Base-by-base conservation (phyloP, 2,113 vertebrate species). In the Mormyrus iriodes region DNA sequence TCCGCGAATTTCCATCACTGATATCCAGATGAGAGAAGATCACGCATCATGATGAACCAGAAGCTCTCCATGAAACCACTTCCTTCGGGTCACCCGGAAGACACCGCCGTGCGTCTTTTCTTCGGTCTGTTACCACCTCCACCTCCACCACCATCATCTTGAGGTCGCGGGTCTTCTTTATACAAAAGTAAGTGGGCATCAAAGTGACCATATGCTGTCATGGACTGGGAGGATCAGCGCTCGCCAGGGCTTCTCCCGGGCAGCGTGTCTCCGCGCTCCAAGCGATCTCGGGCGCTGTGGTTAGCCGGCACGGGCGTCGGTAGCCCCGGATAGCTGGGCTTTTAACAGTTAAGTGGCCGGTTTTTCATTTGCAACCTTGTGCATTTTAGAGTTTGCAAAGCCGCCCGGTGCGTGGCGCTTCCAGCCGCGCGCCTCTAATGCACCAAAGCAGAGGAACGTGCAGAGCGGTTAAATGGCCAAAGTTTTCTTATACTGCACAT, bases 41-140 rank as follows among this genome's bases (percentile, higher is more conserved):
- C 27, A 10, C 4, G n/a, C 61, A 69, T 53, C 27, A 13, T 84
- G 27, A 35, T 82, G 82, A 86, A 86, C 85, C 85, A 53, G 85
- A 86, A 86, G 21, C 17, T 48, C 21, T 10, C 19, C n/a, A 49
- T 2, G 27, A 84, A 48, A 53, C n/a, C 51, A 53, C 49, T 86
- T 86, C 49, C 85, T 52, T 53, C 49, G 27, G 85, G 85, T 86
- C 49, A 86, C 85, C 85, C 85, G 85, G 85, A 86, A 86, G 85
- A 55, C 9, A 17, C 27, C 1, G 27, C n/a, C 85, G 85, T 31
- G 82, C 44, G 12, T 51, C 15, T 27, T 39, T 39, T 39, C 31
- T 86, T 49, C 27, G 85, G n/a, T 35, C 31, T 69, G n/a, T 69
- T n/a, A 69, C 4, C 61, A 4, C 27, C 46, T 7, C 46, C 46